Base-by-base conservation (phyloP, 1,140 invertebrate genomes). In the Monomorium pharaonis region DNA sequence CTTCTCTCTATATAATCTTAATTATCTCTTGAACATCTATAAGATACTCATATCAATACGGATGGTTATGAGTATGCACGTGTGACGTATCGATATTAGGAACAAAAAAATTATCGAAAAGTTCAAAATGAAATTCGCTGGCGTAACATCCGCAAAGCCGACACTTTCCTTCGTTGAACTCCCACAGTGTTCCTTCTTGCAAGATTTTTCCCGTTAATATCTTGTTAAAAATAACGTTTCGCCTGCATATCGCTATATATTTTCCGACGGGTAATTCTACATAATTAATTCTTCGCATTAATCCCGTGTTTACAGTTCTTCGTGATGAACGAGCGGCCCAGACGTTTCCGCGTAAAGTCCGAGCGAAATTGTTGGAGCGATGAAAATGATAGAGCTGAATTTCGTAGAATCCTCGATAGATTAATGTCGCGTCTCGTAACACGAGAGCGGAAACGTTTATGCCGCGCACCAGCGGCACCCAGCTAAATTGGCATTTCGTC, bases 391-490 rank as follows among this genome's bases (percentile, higher is more conserved):
- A 33, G 44, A 33, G n/a, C 27, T 33, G 42, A 56, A 14, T 54
- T 81, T 70, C 77, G 65, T 37, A 14, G 65, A 81, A 81, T 72
- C 9, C 51, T 72, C 78, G 78, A 81, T 81, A 58, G 37, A 81
- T 81, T 81, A 81, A 81, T 81, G 65, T 72, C 24, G 24, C 33
- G 16, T 30, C 65, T 44, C 67, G 33, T 72, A 81, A 60, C 54
- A 21, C 63, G 37, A 51, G 47, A 56, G 65, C 69, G 56, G 51
- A 58, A 80, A 69, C 51, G 86, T 84, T 84, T 75, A 85, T 78
- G 42, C 54, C 24, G 47, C 24, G 47, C 49, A 16, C n/a, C 30
- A 58, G 47, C 74, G 60, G 65, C 42, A n/a, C 21, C 76, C 58
- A 63, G 72, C 44, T 70, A 37, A 85, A 54, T 77, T 56, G 78